These are phyloP conservation scores for Dendronephthya gigantea DNA, from an alignment of 64 coral and sea anemone genomes.

Conservation along the genomic window DNA sequence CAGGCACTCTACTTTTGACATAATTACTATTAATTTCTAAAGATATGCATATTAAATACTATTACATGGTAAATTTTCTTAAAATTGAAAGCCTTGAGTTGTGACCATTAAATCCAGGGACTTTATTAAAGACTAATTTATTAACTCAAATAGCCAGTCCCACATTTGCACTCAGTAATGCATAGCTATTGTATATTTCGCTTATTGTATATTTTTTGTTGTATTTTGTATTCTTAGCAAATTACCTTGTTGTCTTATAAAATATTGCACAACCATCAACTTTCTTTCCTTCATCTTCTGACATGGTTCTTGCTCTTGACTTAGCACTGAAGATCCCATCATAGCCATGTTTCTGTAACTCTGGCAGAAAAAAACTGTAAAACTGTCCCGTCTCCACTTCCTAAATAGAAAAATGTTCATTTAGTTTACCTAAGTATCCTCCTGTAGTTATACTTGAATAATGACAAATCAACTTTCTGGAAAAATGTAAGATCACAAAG, in stretches of 20 bases:
- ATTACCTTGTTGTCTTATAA: conserved; percentile 77
- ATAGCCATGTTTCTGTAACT: conserved; percentile 87
- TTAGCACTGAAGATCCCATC: conserved; percentile 98
- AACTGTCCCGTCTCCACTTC: conserved; percentile 95
- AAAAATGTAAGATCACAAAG: not conserved
- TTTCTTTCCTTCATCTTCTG: conserved; percentile 90
- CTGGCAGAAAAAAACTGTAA: conserved; percentile 76
- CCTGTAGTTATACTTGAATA: too few species aligned
- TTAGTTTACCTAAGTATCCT: too few species aligned
- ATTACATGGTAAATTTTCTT: too few species aligned
- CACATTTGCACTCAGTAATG: too few species aligned
- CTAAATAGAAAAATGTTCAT: conserved; percentile 28
- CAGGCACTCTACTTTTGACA: too few species aligned
- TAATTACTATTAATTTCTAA: too few species aligned
- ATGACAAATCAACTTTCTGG: not conserved
- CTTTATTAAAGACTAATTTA: not conserved
- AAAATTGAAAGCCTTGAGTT: too few species aligned
- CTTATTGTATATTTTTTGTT: not conserved
- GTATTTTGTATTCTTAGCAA: not conserved
- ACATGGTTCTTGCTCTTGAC: conserved; percentile 89
- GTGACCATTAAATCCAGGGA: too few species aligned
- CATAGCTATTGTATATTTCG: too few species aligned
- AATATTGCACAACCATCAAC: conserved; percentile 99
- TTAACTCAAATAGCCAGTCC: too few species aligned
- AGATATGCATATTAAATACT: too few species aligned